Conservation (phyloP, 2,888 invertebrate genomes). For the Syrphus vitripennis region DNA sequence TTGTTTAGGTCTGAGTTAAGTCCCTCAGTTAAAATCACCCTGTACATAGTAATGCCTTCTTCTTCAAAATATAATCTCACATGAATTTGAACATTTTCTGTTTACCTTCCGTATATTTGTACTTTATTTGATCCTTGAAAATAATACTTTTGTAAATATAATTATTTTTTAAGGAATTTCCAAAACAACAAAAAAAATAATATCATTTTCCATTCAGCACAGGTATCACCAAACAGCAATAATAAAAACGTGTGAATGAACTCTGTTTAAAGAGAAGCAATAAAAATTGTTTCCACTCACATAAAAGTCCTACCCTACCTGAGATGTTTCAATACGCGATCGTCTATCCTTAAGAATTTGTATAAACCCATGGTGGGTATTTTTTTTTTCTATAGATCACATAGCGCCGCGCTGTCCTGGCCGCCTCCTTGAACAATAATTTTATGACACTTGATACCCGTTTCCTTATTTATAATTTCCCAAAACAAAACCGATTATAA, state of each 20-base stretch:
- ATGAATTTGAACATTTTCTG: neutral
- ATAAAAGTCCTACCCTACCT: neutral
- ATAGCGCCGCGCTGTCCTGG: neutral
- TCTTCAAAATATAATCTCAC: neutral
- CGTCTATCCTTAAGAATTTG: neutral
- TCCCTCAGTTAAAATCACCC: too few species aligned
- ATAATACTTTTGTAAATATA: constrained; percentile 1
- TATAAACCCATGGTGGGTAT: neutral
- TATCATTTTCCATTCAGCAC: neutral
- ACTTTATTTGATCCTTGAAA: neutral
- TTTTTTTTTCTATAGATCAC: constrained; percentile 5
- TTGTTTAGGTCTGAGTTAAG: too few species aligned
- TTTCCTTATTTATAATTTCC: neutral
- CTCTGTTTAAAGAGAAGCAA: neutral
- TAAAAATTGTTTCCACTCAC: too few species aligned
- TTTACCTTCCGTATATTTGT: neutral
- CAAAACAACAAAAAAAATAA: neutral
- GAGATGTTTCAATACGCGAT: neutral
- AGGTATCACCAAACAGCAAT: neutral
- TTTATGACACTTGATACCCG: constrained; percentile 2
- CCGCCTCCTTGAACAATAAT: neutral
- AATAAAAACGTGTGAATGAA: constrained; percentile 3
- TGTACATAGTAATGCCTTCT: too few species aligned
- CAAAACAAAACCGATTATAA: neutral
- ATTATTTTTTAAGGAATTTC: neutral